Conservation (phyloP, 2,888 invertebrate species). For the Tetramorium bicarinatum region DNA sequence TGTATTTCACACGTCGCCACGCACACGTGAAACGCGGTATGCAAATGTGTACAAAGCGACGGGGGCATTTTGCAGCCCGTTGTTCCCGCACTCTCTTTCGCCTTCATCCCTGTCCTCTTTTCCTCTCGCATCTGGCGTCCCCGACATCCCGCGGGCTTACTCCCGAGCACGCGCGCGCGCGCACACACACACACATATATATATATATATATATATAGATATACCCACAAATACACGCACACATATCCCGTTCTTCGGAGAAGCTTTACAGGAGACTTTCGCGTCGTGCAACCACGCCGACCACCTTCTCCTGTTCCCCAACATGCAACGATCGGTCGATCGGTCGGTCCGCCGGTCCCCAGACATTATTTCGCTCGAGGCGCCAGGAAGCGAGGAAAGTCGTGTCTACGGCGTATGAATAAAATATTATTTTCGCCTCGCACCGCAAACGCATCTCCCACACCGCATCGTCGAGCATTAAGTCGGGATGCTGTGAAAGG, state of each 20-base stretch:
- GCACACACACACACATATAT: slow-evolving; percentile 19
- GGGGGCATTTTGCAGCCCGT: slow-evolving; percentile 73
- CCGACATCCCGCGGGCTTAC: slow-evolving; percentile 37
- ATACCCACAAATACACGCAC: slow-evolving; percentile 4
- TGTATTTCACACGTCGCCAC: slow-evolving; percentile 76
- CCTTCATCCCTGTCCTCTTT: slow-evolving; percentile 29
- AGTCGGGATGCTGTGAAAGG: slow-evolving; percentile 24
- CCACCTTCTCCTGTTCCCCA: slow-evolving; percentile 55
- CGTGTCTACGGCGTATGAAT: slow-evolving; percentile 75
- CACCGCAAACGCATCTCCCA: slow-evolving; percentile 56
- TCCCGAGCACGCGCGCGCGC: slow-evolving; percentile 31
- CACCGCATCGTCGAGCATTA: not conserved
- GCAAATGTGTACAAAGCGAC: slow-evolving; percentile 82
- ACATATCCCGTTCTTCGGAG: slow-evolving; percentile 58
- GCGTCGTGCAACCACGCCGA: slow-evolving; percentile 65
- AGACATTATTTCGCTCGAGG: slow-evolving; percentile 75
- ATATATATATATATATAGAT: too few species aligned
- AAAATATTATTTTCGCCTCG: slow-evolving; percentile 78
- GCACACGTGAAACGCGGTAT: slow-evolving; percentile 77
- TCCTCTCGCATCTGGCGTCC: slow-evolving; percentile 23
- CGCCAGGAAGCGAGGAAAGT: slow-evolving; percentile 70
- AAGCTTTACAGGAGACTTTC: slow-evolving; percentile 58
- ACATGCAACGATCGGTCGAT: slow-evolving; percentile 62
- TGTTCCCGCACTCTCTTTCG: slow-evolving; percentile 56
- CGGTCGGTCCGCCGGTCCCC: slow-evolving; percentile 56